Evolutionary conservation across 2,797 vertebrate genomes (phyloP), one percentile per base, ranked within the genome.

Genomic region (Ctenosaura bakeri): DNA sequence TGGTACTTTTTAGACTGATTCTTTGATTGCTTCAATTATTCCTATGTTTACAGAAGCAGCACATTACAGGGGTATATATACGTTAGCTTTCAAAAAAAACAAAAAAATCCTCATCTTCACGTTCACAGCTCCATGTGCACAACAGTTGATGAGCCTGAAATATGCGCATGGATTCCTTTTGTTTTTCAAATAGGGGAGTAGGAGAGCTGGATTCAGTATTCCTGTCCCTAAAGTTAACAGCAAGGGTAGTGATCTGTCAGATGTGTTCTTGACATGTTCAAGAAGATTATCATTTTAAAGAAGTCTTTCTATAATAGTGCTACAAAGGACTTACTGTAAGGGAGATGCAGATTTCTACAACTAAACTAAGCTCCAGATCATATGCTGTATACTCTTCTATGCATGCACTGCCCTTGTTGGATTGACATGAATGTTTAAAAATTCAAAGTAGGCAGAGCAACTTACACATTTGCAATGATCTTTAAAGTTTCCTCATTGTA

Each of bases 11-110:
- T n/a, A 85, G 62, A 78, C 91, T 0, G 0, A 90, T 93, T 92
- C 86, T 83, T 91, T 94, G 90, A 94, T 93, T 59, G 92, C 88
- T 83, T 94, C 94, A 91, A 89, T 35, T 66, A 78, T 90, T 86
- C 87, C 8, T 12, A 79, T 85, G n/a, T 89, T 84, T 85, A 92
- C 50, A 90, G 89, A 87, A 88, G 46, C 78, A 93, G 82, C 93
- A 93, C 91, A 91, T 80, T 93, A 86, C 1, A 83, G 90, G 56
- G 78, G 89, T 87, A 96, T 92, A 95, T 86, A 95, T 86, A 95
- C 93, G 95, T 89, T 76, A 90, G 90, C 94, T 93, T 96, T 94
- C 92, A 88, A 88, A 93, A 92, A 42, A 56, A 56, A 56, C 77
- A 91, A 62, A 56, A 56, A 56, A 56, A 18, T 1, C 13, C 13